These are phyloP conservation scores for Heliconius eleuchia DNA, from an alignment of 1,140 invertebrate genomes.

Conservation along the genomic window DNA sequence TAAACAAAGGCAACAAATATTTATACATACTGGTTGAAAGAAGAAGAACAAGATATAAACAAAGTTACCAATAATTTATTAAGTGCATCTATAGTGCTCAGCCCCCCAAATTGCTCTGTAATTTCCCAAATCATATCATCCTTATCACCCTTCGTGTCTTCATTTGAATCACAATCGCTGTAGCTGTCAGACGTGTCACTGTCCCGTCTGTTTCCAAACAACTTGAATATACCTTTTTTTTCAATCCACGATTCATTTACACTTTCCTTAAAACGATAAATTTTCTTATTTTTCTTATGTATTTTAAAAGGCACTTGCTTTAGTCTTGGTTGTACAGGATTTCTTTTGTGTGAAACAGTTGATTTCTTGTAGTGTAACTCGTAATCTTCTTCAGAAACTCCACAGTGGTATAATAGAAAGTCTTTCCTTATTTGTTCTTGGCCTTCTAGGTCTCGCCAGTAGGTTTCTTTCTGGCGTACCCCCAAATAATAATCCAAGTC, in stretches of 20 bases:
- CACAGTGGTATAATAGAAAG: conserved; percentile 72
- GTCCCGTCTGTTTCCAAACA: conserved; percentile 65
- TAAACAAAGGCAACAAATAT: no score
- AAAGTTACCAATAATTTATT: conserved; percentile 42
- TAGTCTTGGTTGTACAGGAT: conserved; percentile 53
- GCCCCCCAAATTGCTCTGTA: conserved; percentile 43
- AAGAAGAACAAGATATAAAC: background rate
- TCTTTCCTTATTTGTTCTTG: conserved; percentile 74
- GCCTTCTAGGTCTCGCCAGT: conserved; percentile 68
- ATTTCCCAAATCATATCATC: conserved; percentile 48
- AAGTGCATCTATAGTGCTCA: conserved; percentile 44
- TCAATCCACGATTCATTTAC: conserved; percentile 66
- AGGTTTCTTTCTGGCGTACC: conserved; percentile 61
- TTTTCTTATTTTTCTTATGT: conserved; percentile 61
- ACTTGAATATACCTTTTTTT: conserved; percentile 68
- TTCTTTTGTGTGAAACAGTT: conserved; percentile 42
- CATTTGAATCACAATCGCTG: conserved; percentile 69
- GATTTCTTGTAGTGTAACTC: conserved; percentile 64
- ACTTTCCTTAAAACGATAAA: conserved; percentile 56
- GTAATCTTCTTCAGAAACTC: conserved; percentile 71
- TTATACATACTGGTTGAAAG: no score
- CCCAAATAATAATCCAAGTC: conserved; percentile 71
- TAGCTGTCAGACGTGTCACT: conserved; percentile 73
- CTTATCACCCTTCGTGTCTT: conserved; percentile 44
- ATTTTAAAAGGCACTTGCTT: conserved; percentile 76